Percentiles rank a stretch among this genome's conserved stretches.
phyloP scores from a whole-genome alignment of 2,797 vertebrate genomes.

The Chelon auratus region DNA sequence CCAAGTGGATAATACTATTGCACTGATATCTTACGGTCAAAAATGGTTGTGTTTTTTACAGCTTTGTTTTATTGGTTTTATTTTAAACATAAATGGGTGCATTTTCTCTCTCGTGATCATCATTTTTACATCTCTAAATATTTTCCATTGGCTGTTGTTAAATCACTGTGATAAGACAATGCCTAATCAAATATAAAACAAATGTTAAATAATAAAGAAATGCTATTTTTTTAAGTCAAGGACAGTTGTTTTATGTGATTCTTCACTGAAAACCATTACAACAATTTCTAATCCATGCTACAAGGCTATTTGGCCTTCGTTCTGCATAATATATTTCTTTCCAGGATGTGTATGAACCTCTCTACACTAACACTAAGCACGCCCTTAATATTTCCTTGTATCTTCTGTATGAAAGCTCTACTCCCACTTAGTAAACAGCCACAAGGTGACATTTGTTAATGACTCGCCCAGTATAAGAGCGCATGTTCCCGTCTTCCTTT shows the following conservation, averaged over 20 bases:
- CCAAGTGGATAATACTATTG: neutral
- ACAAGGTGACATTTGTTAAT: constrained; percentile 50
- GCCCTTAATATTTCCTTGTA: neutral
- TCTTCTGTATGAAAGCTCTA: constrained; percentile 1
- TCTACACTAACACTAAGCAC: neutral
- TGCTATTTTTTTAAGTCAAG: neutral
- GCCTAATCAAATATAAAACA: neutral
- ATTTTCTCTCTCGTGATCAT: neutral
- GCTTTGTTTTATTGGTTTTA: neutral
- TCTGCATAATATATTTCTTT: neutral
- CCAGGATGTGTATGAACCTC: neutral
- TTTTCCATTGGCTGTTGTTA: neutral
- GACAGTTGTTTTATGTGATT: neutral
- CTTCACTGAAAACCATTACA: neutral
- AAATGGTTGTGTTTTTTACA: neutral
- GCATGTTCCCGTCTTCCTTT: constrained; percentile 6
- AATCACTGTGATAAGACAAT: neutral
- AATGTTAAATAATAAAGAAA: neutral
- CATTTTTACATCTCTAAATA: neutral
- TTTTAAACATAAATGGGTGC: neutral
- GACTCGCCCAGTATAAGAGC: constrained; percentile 19
- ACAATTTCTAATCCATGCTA: neutral
- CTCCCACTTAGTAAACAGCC: constrained; percentile 29
- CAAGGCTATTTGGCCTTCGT: neutral
- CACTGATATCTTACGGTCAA: neutral